Evolutionary conservation across 1,140 invertebrate species (phyloP), one percentile per base, ranked within the genome.

Genomic region (Leptoteleia sp.): DNA sequence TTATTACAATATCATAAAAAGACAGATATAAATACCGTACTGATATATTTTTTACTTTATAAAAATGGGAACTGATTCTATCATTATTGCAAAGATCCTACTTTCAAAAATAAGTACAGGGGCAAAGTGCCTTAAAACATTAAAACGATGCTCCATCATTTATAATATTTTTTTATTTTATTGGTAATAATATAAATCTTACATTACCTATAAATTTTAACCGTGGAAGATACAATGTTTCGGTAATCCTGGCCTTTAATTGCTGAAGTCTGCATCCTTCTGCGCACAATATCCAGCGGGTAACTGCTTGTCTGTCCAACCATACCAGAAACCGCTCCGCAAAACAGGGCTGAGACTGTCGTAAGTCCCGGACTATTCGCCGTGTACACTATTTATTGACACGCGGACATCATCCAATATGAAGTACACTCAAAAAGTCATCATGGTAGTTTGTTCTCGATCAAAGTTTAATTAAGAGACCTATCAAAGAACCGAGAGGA

Each of bases 231-330:
- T 7, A 88, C 47, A 42, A 95, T 93, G 11, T 91, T 91, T 81
- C 94, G 94, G 47, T 92, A 91, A 73, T 92, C 91, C 71, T 91
- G 88, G 15, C 91, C 91, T 48, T 92, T 92, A 42, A 92, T 90
- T 12, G 91, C 90, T 4, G 92, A 91, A 0, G 95, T 96, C 90
- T 96, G 95, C 94, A 96, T 96, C 88, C 95, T 90, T 78, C 97
- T 91, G 33, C 97, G 90, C 15, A 98, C 93, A 84, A 98, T 97
- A 89, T 98, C 97, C 59, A 98, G 89, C 9, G 98, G 98, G 91
- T 99, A 99, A 37, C 97, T 98, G 22, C 95, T 93, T 1, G 96
- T 95, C 90, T 99, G 98, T n/a, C 97, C 97, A 16, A 98, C 89
- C 65, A 98, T 92, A 19, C 98, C 98, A 45, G 98, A 97, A 16